These are phyloP conservation scores for Eciton burchellii DNA, from an alignment of 1,140 invertebrate genomes.

Conservation along the genomic window DNA sequence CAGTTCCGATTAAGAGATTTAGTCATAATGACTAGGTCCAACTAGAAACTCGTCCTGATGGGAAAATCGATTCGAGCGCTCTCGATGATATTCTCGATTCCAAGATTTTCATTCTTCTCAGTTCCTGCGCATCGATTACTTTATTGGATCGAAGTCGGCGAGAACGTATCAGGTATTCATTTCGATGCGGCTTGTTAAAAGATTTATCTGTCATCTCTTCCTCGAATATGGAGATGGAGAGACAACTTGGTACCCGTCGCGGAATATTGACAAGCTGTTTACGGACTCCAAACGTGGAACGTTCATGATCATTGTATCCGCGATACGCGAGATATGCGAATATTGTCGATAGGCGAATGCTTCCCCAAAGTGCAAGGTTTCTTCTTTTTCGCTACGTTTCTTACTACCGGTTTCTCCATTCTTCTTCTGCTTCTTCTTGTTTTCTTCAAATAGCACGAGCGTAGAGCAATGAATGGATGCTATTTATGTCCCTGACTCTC, in stretches of 20 bases:
- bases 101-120: no score
- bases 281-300: constrained; percentile 12
- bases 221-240: background rate
- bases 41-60: no score
- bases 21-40: no score
- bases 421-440: background rate
- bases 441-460: constrained; percentile 10
- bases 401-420: background rate
- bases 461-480: constrained; percentile 20
- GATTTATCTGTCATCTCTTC: background rate
- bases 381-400: constrained; percentile 36
- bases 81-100: no score
- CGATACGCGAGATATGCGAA: constrained; percentile 7
- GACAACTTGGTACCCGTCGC: constrained; percentile 17
- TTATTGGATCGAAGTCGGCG: background rate
- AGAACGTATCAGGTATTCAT: background rate
- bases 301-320: background rate
- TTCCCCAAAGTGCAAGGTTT: constrained; percentile 14
- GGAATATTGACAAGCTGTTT: constrained; percentile 30
- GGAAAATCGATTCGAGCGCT: background rate
- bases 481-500: constrained; percentile 19
- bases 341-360: constrained; percentile 5
- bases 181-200: background rate
- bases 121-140: background rate
- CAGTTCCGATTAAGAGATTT: no score